Evolutionary conservation across 2,888 invertebrate genomes (phyloP).

Genomic region (Geophilus truncorum): DNA sequence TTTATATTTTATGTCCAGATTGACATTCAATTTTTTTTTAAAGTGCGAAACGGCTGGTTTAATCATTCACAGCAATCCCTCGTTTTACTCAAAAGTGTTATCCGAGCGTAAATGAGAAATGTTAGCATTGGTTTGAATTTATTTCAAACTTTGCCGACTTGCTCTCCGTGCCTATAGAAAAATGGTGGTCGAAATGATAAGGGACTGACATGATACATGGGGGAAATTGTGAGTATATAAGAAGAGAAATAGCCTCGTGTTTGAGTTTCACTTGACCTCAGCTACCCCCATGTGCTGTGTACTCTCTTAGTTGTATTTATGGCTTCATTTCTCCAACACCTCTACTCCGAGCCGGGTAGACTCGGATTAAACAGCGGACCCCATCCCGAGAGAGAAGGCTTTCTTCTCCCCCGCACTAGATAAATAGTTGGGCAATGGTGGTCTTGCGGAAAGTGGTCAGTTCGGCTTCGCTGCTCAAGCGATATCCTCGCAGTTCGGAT

Average conservation of each 20-base stretch:
- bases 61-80: background rate
- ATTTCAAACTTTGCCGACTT: background rate
- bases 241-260: slow-evolving; percentile 1
- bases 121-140: slow-evolving; percentile 12
- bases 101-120: background rate
- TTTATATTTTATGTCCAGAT: background rate
- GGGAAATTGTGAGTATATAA: background rate
- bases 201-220: slow-evolving; percentile 4
- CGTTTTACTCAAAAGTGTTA: background rate
- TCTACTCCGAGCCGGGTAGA: background rate
- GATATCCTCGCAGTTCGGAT: background rate
- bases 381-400: background rate
- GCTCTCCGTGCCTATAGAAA: background rate
- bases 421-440: slow-evolving; percentile 15
- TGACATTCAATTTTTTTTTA: background rate
- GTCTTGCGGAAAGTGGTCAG: slow-evolving; percentile 8
- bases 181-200: slow-evolving; percentile 6
- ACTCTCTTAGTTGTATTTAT: slow-evolving; percentile 11
- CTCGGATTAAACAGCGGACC: background rate
- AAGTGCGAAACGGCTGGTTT: background rate
- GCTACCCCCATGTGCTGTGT: slow-evolving; percentile 10
- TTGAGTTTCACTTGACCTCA: background rate
- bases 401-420: background rate
- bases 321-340: slow-evolving; percentile 5
- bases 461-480: background rate